Percentiles rank a stretch among this genome's conserved stretches.
phyloP scores from a whole-genome alignment of 2,797 vertebrate species.

The Pelobates cultripes region DNA sequence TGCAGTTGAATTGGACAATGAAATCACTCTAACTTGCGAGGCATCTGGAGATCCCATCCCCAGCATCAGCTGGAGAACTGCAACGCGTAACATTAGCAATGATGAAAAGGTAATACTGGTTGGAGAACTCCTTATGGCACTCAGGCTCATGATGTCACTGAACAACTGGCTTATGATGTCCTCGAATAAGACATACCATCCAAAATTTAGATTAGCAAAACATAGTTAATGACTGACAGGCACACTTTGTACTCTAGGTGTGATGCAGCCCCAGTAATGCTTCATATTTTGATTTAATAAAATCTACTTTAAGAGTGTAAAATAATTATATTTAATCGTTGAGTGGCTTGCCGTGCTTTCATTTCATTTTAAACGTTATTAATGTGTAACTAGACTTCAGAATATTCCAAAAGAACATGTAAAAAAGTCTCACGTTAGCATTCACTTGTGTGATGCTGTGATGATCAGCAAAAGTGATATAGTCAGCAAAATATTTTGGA shows the following conservation, averaged over 20 bases:
- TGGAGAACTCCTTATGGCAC: background rate
- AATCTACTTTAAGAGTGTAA: background rate
- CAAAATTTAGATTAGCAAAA: background rate
- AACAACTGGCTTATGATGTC: conserved; percentile 48
- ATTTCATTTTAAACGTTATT: background rate
- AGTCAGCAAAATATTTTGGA: no score
- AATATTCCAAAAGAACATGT: no score
- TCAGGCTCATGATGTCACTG: conserved; percentile 52
- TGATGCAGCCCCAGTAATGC: background rate
- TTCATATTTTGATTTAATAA: background rate
- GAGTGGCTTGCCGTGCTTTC: background rate
- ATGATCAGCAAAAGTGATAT: no score
- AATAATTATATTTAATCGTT: background rate
- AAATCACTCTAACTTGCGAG: conserved; percentile 94
- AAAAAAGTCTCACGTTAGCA: no score
- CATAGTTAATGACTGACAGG: background rate
- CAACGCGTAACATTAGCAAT: conserved; percentile 83
- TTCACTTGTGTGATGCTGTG: no score
- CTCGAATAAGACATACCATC: conserved; percentile 17
- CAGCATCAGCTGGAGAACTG: conserved; percentile 91
- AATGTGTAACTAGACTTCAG: no score
- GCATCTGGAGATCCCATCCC: conserved; percentile 95
- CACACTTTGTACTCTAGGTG: no score
- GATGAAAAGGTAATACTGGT: conserved; percentile 88
- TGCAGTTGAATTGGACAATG: conserved; percentile 90